These are phyloP conservation scores for Scylla paramamosain DNA, from an alignment of 1,140 invertebrate genomes.

Conservation along the genomic window DNA sequence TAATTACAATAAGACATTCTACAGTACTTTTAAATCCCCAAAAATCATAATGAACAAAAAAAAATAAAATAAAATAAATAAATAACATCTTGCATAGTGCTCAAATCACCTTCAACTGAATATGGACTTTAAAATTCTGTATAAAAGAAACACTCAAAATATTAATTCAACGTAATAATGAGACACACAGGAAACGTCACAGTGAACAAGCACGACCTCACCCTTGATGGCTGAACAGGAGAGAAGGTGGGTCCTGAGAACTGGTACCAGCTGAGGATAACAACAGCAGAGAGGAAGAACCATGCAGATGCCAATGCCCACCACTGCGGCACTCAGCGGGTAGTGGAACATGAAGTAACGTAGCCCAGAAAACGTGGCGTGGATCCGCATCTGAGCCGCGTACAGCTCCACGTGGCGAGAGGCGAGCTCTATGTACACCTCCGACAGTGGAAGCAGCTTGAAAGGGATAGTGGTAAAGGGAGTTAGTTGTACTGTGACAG, in stretches of 20 bases:
- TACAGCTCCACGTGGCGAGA: constrained; percentile 56
- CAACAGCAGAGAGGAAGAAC: constrained; percentile 66
- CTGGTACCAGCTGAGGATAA: constrained; percentile 68
- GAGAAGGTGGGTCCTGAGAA: constrained; percentile 45
- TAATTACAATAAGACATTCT: not conserved
- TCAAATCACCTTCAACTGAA: too few relatives aligned
- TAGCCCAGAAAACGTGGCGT: constrained; percentile 62
- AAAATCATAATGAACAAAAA: constrained; percentile 1
- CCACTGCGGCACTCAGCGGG: constrained; percentile 35
- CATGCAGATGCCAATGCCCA: constrained; percentile 69
- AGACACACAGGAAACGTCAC: too few relatives aligned
- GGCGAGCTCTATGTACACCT: constrained; percentile 42
- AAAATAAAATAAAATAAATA: not conserved
- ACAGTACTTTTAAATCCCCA: not conserved
- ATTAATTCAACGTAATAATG: too few relatives aligned
- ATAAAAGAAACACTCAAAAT: not conserved
- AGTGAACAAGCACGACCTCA: too few relatives aligned
- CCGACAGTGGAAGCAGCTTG: constrained; percentile 60
- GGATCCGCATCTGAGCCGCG: constrained; percentile 45
- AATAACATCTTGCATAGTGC: too few relatives aligned
- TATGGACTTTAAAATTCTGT: too few relatives aligned
- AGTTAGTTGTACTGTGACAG: not conserved
- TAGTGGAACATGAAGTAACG: constrained; percentile 69
- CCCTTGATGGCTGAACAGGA: too few relatives aligned
- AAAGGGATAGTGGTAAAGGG: not conserved